Conservation (phyloP, 2,888 invertebrate species). For the Zhuqinia jingwanae region DNA sequence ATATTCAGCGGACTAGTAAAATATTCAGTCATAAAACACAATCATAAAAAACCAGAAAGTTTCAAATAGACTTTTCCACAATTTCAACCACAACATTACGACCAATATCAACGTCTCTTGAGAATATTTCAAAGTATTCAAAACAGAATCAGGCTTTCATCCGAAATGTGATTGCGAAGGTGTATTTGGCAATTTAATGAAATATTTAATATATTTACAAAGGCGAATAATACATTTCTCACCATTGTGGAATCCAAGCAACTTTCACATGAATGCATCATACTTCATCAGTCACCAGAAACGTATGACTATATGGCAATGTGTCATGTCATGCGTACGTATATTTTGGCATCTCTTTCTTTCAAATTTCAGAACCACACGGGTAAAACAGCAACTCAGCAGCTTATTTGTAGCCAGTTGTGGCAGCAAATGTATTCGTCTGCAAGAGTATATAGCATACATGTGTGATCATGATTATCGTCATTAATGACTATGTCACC, state of each 20-base stretch:
- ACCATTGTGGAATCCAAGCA: not conserved
- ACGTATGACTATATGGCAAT: conserved; percentile 4
- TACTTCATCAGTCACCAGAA: conserved; percentile 10
- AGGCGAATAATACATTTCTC: not conserved
- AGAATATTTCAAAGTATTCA: not conserved
- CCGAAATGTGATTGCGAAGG: not conserved
- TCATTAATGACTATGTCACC: not conserved
- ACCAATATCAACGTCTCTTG: no score
- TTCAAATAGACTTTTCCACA: not conserved
- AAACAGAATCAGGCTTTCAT: not conserved
- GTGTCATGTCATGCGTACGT: not conserved
- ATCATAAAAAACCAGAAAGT: not conserved
- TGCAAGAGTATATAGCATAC: no score
- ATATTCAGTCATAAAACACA: no score
- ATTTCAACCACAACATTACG: no score
- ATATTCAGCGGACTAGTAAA: no score
- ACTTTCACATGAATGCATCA: not conserved
- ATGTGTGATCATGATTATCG: no score
- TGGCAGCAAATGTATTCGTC: no score
- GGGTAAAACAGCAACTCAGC: no score
- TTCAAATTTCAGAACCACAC: no score
- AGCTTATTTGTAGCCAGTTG: no score
- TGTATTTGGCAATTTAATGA: conserved; percentile 34
- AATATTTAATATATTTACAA: conserved; percentile 19
- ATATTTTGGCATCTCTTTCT: no score